A percentile compares a stretch with the other conserved stretches of the same genome.
Evolutionary conservation across 1,140 invertebrate genomes (phyloP).

Genomic region (Colletes latitarsis): DNA sequence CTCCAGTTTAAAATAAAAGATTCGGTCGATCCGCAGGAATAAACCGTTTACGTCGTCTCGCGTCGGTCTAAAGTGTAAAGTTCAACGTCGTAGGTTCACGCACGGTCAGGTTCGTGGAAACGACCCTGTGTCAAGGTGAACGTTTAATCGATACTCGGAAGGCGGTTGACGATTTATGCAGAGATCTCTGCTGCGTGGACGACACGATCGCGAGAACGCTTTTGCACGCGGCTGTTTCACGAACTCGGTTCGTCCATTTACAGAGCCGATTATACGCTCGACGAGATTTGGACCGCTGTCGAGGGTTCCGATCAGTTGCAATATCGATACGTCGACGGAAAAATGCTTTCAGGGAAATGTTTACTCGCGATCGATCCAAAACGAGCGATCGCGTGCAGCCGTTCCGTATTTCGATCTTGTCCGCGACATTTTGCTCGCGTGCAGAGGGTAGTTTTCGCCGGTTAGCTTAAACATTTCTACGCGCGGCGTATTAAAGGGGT

Average conservation of each 20-base stretch:
- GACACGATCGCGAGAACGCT: slow-evolving; percentile 37
- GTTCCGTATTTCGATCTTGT: background rate
- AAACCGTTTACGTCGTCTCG: background rate
- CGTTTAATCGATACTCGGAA: slow-evolving; percentile 71
- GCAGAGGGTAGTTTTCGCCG: background rate
- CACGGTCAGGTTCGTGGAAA: slow-evolving; percentile 44
- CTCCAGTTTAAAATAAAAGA: too few species aligned
- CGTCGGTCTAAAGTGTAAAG: slow-evolving; percentile 19
- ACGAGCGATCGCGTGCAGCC: background rate
- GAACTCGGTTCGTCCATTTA: too few species aligned
- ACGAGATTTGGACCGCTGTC: too few species aligned
- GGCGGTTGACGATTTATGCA: slow-evolving; percentile 64
- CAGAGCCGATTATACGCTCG: too few species aligned
- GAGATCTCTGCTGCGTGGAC: slow-evolving; percentile 53
- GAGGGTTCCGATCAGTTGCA: background rate
- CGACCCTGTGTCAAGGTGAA: slow-evolving; percentile 65
- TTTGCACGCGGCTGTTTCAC: too few species aligned
- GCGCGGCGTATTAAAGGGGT: too few species aligned
- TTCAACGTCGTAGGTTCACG: slow-evolving; percentile 28
- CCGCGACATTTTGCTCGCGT: background rate
- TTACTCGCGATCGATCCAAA: background rate
- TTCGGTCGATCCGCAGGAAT: background rate
- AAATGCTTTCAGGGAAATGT: background rate
- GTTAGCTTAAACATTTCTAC: background rate
- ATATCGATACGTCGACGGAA: background rate